Conservation (phyloP, 2,797 vertebrate species). For the Chrysocyon brachyurus region DNA sequence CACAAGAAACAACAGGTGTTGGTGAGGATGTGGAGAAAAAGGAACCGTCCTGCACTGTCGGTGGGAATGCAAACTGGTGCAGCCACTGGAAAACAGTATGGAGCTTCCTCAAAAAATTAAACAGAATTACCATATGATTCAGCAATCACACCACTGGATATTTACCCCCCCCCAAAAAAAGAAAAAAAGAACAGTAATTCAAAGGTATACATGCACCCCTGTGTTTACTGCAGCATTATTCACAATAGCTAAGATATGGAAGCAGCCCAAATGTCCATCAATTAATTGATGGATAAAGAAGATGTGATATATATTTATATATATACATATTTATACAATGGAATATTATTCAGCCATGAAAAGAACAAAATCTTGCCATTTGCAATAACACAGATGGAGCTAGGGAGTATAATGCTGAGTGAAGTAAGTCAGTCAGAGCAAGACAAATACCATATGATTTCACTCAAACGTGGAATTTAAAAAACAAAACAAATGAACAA, state of each 20-base stretch:
- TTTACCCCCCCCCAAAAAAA: not conserved
- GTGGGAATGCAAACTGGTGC: not conserved
- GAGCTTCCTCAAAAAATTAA: not conserved
- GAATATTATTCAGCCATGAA: not conserved
- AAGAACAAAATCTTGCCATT: not conserved
- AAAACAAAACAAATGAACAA: not conserved
- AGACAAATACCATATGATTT: not conserved
- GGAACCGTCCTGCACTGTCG: not conserved
- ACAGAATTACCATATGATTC: not conserved
- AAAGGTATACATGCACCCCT: not conserved
- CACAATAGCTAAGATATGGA: not conserved
- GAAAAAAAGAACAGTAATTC: not conserved
- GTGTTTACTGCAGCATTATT: not conserved
- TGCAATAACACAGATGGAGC: not conserved
- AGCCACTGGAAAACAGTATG: not conserved
- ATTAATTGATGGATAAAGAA: not conserved
- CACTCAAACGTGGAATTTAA: not conserved
- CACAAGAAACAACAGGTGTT: not conserved
- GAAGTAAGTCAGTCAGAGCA: not conserved
- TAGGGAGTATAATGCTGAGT: not conserved
- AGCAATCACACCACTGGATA: not conserved
- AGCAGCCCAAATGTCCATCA: not conserved
- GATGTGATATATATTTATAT: not conserved
- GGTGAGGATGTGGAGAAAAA: not conserved
- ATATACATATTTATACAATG: not conserved